Evolutionary conservation across 2,888 invertebrate genomes (phyloP).

Genomic region (Mythimna pallens): DNA sequence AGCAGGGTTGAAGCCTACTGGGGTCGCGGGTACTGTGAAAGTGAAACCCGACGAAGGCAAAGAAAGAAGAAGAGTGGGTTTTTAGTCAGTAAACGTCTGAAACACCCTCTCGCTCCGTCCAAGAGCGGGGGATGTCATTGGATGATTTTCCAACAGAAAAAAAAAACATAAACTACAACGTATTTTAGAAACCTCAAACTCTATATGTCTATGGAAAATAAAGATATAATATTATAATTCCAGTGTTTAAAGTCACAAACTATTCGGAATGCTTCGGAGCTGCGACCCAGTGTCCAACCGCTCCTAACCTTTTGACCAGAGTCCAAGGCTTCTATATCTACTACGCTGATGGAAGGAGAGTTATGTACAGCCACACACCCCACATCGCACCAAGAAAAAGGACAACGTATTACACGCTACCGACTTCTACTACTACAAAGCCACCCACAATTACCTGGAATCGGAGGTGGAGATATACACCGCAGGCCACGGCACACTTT

Average conservation of each 20-base stretch:
- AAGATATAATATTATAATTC: background rate
- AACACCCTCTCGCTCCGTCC: no score
- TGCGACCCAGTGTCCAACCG: constrained; percentile 16
- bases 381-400: background rate
- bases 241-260: constrained; percentile 35
- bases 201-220: no score
- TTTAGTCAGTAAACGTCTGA: no score
- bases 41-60: no score
- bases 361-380: constrained; percentile 4
- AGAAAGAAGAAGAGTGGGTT: no score
- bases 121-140: no score
- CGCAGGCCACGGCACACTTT: constrained; percentile 23
- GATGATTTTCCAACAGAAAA: no score
- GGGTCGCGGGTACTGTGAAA: no score
- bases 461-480: constrained; percentile 67
- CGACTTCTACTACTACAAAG: background rate
- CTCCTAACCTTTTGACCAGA: constrained; percentile 27
- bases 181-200: no score
- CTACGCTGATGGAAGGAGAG: constrained; percentile 31
- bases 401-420: background rate
- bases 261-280: constrained; percentile 42
- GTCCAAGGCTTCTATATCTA: constrained; percentile 45
- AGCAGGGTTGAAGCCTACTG: no score
- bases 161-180: no score
- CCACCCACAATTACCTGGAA: constrained; percentile 1